A percentile compares a stretch with the other conserved stretches of the same genome.
Conservation (phyloP, 1,140 invertebrate species). For the Brachionus sp. region DNA sequence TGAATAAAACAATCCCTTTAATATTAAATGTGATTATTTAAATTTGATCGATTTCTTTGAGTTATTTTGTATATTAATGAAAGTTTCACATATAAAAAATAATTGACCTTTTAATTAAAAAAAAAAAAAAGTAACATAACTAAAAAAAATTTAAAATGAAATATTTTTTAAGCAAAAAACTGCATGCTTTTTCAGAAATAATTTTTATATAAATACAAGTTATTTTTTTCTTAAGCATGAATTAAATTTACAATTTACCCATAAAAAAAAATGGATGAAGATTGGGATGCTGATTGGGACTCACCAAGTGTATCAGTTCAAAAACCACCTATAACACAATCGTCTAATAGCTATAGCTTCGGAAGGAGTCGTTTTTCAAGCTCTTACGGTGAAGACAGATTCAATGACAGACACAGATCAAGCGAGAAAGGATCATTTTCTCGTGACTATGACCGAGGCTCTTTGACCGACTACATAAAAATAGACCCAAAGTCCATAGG, state of each 20-base stretch:
- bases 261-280: conserved; percentile 28
- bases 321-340: neutral
- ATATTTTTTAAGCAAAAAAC: neutral
- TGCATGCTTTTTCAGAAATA: neutral
- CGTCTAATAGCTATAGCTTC: neutral
- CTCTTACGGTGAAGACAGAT: neutral
- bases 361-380: neutral
- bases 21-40: too few species aligned
- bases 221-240: neutral
- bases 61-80: too few species aligned
- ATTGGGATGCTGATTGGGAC: conserved; percentile 38
- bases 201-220: neutral
- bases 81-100: too few species aligned
- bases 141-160: too few species aligned
- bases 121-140: too few species aligned
- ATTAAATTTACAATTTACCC: neutral
- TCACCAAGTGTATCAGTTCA: neutral
- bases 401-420: neutral
- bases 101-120: too few species aligned
- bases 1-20: too few species aligned
- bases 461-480: neutral
- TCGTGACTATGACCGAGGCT: neutral
- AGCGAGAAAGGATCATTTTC: neutral
- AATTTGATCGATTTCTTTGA: too few species aligned
- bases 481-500: conserved; percentile 3